A percentile compares a stretch with the other conserved stretches of the same genome.
Evolutionary conservation across 2,113 vertebrate genomes (phyloP).

Genomic region (Seriola quinqueradiata): DNA sequence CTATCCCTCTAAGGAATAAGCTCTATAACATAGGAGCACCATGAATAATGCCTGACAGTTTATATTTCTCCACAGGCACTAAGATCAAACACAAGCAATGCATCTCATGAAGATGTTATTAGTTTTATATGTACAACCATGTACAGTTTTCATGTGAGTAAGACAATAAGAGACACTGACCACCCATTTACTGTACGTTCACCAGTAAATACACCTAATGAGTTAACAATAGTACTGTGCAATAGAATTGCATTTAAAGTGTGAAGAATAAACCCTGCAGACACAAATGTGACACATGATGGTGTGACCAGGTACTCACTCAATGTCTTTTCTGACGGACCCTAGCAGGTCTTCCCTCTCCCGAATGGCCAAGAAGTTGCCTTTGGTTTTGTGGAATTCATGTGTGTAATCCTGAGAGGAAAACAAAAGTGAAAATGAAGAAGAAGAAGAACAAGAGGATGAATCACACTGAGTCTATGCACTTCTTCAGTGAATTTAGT

Average conservation of each 20-base stretch:
- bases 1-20: background rate
- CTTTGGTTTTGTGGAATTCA: slow-evolving; percentile 99
- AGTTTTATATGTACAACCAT: background rate
- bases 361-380: slow-evolving; percentile 94
- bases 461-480: background rate
- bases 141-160: background rate
- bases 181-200: background rate
- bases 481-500: background rate
- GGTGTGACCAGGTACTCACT: slow-evolving; percentile 87
- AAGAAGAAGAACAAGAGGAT: background rate
- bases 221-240: background rate
- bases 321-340: slow-evolving; percentile 97
- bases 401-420: slow-evolving; percentile 94
- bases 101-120: slow-evolving; percentile 1
- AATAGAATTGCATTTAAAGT: background rate
- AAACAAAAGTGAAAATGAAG: slow-evolving; percentile 9
- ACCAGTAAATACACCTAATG: background rate
- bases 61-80: background rate
- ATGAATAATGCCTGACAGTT: slow-evolving; percentile 15
- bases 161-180: background rate
- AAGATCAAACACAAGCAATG: slow-evolving; percentile 16
- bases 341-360: slow-evolving; percentile 97
- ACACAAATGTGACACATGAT: background rate
- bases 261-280: background rate
- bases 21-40: background rate